phyloP scores from a whole-genome alignment of 2,888 invertebrate genomes.

The Ceratothoa steindachneri region DNA sequence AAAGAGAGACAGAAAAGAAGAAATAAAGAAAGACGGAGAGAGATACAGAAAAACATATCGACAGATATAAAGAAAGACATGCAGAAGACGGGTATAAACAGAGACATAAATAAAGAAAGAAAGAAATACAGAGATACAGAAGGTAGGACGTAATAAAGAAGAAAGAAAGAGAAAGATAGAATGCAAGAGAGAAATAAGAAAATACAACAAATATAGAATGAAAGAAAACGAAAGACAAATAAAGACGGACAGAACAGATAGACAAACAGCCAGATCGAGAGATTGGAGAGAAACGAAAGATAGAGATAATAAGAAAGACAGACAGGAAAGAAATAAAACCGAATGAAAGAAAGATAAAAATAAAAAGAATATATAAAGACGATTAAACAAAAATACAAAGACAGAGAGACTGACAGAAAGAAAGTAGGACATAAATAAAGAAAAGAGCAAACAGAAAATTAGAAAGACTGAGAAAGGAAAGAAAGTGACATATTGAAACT shows the following conservation, averaged over 20 bases:
- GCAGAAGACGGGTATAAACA: no score
- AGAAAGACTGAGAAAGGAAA: neutral
- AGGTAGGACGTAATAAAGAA: neutral
- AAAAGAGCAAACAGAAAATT: neutral
- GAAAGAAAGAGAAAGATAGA: neutral
- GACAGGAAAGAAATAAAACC: neutral
- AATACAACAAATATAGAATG: neutral
- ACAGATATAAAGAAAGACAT: neutral
- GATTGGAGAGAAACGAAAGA: neutral
- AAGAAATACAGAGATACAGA: neutral
- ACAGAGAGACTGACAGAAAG: neutral
- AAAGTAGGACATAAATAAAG: neutral
- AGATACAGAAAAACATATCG: neutral
- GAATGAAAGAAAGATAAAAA: neutral
- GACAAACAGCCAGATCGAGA: neutral
- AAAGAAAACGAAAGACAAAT: neutral
- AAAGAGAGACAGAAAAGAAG: no score
- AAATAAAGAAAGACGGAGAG: no score
- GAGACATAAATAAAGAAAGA: neutral
- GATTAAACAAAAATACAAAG: neutral
- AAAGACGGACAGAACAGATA: neutral
- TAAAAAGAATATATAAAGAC: neutral
- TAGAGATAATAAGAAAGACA: neutral
- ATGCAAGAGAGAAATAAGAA: neutral
- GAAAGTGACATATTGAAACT: no score